These are phyloP conservation scores for Oligia latruncula DNA, from an alignment of 2,888 invertebrate genomes.

Conservation along the genomic window DNA sequence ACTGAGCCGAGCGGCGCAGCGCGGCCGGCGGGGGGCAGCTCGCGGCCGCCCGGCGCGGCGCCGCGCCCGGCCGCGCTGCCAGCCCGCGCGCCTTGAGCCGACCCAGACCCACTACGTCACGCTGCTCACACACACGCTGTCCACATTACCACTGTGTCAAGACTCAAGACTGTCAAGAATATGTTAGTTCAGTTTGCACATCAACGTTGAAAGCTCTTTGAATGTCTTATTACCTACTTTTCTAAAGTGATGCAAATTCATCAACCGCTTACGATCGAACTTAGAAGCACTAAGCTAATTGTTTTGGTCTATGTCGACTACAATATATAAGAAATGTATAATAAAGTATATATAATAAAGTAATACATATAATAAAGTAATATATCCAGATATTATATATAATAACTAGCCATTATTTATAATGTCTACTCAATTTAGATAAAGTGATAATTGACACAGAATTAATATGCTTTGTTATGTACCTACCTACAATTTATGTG, in stretches of 20 bases:
- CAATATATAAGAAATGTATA: no score
- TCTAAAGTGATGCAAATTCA: not conserved
- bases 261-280: not conserved
- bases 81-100: conserved; percentile 1
- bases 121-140: not conserved
- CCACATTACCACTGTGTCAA: no score
- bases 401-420: no score
- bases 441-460: no score
- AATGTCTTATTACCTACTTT: not conserved
- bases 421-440: no score
- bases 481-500: no score
- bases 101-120: not conserved
- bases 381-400: no score
- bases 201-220: not conserved
- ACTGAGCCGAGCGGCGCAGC: conserved; percentile 59
- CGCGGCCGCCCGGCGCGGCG: conserved; percentile 43
- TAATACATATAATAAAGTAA: no score
- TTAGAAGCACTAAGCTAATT: not conserved
- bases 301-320: not conserved
- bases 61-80: conserved; percentile 45
- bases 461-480: no score
- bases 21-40: conserved; percentile 48
- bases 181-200: not conserved
- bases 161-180: not conserved
- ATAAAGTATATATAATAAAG: no score